Conservation (phyloP, 1,140 invertebrate genomes). For the Chymomyza costata region DNA sequence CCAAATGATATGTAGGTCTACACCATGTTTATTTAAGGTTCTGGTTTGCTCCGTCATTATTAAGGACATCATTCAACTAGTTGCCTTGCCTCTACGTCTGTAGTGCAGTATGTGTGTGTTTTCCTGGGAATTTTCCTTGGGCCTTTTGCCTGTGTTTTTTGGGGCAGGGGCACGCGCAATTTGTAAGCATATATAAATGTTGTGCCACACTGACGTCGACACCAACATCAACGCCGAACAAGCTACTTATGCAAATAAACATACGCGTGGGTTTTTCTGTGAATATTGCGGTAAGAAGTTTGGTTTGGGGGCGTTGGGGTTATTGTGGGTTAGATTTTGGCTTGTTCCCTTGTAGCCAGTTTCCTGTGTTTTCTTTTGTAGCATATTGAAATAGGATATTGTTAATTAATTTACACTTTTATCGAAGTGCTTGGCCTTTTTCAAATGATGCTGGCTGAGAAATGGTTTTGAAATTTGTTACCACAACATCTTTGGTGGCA, state of each 20-base stretch:
- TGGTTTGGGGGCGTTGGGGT: constrained; percentile 5
- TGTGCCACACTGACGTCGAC: constrained; percentile 10
- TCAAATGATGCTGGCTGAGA: constrained; percentile 37
- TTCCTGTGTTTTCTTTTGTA: constrained; percentile 5
- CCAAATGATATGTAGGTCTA: constrained; percentile 24
- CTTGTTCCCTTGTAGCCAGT: constrained; percentile 6
- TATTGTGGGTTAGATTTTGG: constrained; percentile 31
- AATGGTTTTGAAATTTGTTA: no score
- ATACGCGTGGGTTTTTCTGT: constrained; percentile 42
- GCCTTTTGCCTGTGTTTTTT: constrained; percentile 22
- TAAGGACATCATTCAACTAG: constrained; percentile 70
- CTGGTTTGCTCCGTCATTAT: constrained; percentile 63
- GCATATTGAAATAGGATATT: constrained; percentile 62
- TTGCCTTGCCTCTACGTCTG: constrained; percentile 41
- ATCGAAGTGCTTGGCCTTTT: constrained; percentile 30
- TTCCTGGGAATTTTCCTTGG: constrained; percentile 2
- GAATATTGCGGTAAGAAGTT: constrained; percentile 13
- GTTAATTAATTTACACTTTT: constrained; percentile 71
- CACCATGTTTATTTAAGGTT: constrained; percentile 59
- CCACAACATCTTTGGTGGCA: no score
- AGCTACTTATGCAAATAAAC: constrained; percentile 71
- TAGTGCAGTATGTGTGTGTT: constrained; percentile 7
- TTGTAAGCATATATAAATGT: constrained; percentile 46
- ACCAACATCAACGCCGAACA: constrained; percentile 21
- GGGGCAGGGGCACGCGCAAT: constrained; percentile 40